A percentile compares a stretch with the other conserved stretches of the same genome.
phyloP scores from a whole-genome alignment of 2,888 invertebrate species.

The Halictus quadricinctus region DNA sequence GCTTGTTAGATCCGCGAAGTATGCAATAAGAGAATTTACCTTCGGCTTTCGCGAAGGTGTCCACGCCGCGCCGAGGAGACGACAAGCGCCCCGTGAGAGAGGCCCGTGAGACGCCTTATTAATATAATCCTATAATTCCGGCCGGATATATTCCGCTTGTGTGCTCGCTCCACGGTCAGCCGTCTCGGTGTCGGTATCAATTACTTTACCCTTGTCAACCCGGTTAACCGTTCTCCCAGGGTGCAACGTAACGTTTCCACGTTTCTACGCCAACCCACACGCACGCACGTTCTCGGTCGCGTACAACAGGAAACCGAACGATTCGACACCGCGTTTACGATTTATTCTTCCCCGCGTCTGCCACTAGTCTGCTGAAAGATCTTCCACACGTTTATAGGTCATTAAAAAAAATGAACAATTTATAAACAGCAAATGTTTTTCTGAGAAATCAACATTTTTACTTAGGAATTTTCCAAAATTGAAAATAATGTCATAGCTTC shows the following conservation, averaged over 20 bases:
- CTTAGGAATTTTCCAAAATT: too few species aligned
- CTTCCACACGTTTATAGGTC: too few species aligned
- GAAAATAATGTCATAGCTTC: too few species aligned
- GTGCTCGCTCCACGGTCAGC: conserved; percentile 49
- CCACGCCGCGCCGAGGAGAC: neutral
- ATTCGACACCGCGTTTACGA: neutral
- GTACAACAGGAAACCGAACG: neutral
- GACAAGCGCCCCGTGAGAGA: conserved; percentile 7
- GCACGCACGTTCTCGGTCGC: neutral
- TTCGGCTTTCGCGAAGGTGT: neutral
- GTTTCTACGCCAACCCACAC: conserved; percentile 15
- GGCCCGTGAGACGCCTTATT: conserved; percentile 31
- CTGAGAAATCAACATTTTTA: too few species aligned
- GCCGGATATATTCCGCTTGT: conserved; percentile 38
- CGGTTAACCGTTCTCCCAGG: conserved; percentile 35
- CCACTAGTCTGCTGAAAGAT: neutral
- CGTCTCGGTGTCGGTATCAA: conserved; percentile 53
- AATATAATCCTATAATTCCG: conserved; percentile 62
- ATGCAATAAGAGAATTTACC: conserved; percentile 33
- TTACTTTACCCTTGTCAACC: conserved; percentile 64
- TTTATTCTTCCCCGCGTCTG: neutral
- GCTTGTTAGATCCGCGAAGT: conserved; percentile 25
- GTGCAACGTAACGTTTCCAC: conserved; percentile 23
- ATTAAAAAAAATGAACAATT: too few species aligned
- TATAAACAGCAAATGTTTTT: too few species aligned